phyloP scores from a whole-genome alignment of 1,140 invertebrate genomes.

The Nasonia giraulti region DNA sequence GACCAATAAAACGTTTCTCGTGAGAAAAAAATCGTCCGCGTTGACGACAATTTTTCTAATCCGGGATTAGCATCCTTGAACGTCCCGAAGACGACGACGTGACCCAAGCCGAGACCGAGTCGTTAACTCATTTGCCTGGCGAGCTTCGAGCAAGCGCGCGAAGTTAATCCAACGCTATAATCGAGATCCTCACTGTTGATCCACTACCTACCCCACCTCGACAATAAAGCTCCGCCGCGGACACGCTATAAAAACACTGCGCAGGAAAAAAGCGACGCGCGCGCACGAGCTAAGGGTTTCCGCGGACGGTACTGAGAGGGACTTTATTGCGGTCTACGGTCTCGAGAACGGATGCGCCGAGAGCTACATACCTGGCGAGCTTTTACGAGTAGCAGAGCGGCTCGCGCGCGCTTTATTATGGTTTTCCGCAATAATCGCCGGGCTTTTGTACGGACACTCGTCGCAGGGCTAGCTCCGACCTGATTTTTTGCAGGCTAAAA shows the following conservation, averaged over 20 bases:
- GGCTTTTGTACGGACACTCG: neutral
- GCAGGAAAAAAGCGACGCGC: neutral
- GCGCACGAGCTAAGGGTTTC: conserved; percentile 6
- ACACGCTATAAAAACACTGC: neutral
- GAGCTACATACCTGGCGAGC: conserved; percentile 40
- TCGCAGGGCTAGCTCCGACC: neutral
- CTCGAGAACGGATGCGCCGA: neutral
- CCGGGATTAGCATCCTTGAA: neutral
- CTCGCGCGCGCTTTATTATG: conserved; percentile 55
- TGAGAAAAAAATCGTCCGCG: conserved; percentile 31
- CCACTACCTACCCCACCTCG: neutral
- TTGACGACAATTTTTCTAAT: conserved; percentile 23
- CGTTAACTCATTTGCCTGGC: conserved; percentile 56
- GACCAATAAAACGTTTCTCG: conserved; percentile 10
- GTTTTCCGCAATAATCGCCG: conserved; percentile 56
- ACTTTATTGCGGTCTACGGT: neutral
- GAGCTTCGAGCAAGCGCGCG: conserved; percentile 17
- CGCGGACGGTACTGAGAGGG: neutral
- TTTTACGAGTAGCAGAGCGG: conserved; percentile 20
- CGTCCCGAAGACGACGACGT: neutral
- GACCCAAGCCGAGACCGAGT: neutral
- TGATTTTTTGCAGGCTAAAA: conserved; percentile 28
- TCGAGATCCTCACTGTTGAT: conserved; percentile 56
- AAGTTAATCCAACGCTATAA: conserved; percentile 62
- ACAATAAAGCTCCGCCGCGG: neutral